Percentiles rank a stretch among this genome's conserved stretches.
Evolutionary conservation across 1,140 invertebrate species (phyloP).

Genomic region (Aphelenchoides fujianensis): DNA sequence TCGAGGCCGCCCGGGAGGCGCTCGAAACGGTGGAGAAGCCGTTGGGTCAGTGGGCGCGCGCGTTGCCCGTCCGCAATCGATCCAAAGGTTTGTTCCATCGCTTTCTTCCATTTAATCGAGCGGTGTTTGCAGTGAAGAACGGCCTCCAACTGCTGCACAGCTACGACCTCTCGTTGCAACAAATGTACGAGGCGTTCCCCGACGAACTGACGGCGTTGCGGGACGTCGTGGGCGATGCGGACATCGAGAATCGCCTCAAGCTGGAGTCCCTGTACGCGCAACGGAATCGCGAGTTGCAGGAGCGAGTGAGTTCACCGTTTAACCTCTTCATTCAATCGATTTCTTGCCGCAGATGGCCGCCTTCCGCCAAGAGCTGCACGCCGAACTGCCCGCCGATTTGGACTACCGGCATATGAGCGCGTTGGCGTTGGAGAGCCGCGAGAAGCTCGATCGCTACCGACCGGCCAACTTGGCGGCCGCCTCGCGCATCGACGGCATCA

Average conservation of each 20-base stretch:
- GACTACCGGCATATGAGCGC: conserved; percentile 37
- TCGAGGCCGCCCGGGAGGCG: conserved; percentile 19
- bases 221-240: conserved; percentile 20
- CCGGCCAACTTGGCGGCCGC: conserved; percentile 51
- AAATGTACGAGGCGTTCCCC: conserved; percentile 15
- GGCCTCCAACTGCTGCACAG: conserved; percentile 29
- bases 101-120: too few relatives aligned
- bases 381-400: conserved; percentile 39
- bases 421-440: conserved; percentile 42
- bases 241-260: conserved; percentile 35
- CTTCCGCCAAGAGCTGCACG: conserved; percentile 42
- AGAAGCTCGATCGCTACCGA: conserved; percentile 38
- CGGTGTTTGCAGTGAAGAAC: conserved; percentile 27
- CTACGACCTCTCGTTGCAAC: conserved; percentile 24
- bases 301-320: conserved; percentile 16
- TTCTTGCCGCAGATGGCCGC: conserved; percentile 39
- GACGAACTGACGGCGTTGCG: conserved; percentile 3
- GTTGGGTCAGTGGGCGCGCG: conserved; percentile 26
- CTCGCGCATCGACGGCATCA: conserved; percentile 49
- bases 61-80: conserved; percentile 15
- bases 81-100: background rate
- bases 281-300: conserved; percentile 31
- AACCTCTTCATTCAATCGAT: background rate
- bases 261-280: conserved; percentile 34
- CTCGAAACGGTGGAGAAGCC: conserved; percentile 24